phyloP scores from a whole-genome alignment of 2,797 vertebrate genomes.

The Distichodus sexfasciatus region DNA sequence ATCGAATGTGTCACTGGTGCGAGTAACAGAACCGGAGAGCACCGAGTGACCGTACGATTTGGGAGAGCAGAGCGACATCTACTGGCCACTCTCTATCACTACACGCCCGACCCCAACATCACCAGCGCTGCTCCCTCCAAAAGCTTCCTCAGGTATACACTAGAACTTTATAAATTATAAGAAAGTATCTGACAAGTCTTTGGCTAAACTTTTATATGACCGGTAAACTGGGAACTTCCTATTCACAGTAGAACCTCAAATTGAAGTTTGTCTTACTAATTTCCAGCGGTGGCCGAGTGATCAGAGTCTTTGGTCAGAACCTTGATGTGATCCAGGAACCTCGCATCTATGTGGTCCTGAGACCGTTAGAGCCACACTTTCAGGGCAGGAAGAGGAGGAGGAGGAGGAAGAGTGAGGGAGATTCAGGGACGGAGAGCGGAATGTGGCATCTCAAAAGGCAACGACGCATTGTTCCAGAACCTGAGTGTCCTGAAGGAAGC shows the following conservation, averaged over 20 bases:
- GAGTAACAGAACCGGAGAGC: constrained; percentile 76
- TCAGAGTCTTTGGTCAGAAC: constrained; percentile 86
- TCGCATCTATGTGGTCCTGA: constrained; percentile 85
- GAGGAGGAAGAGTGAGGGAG: constrained; percentile 24
- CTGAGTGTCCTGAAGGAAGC: constrained; percentile 69
- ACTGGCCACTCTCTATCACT: constrained; percentile 77
- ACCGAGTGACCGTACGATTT: constrained; percentile 79
- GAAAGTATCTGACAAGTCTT: background rate
- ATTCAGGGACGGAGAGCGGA: constrained; percentile 22
- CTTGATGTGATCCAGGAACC: constrained; percentile 93
- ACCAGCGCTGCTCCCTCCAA: constrained; percentile 84
- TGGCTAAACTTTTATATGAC: too few relatives aligned
- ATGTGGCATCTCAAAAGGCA: constrained; percentile 61
- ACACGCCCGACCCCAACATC: constrained; percentile 88
- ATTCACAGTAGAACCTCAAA: background rate
- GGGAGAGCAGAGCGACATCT: constrained; percentile 82
- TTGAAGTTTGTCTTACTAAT: background rate
- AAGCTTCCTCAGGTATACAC: constrained; percentile 87
- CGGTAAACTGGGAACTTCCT: too few relatives aligned
- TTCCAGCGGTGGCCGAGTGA: constrained; percentile 85
- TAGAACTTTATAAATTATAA: background rate
- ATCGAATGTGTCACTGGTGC: constrained; percentile 82
- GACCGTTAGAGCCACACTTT: constrained; percentile 68
- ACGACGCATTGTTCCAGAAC: constrained; percentile 81
- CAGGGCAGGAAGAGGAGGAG: constrained; percentile 61